Percentiles rank a stretch among this genome's conserved stretches.
These are phyloP conservation scores for Oligia fasciuncula DNA, from an alignment of 2,888 invertebrate species.

Conservation along the genomic window DNA sequence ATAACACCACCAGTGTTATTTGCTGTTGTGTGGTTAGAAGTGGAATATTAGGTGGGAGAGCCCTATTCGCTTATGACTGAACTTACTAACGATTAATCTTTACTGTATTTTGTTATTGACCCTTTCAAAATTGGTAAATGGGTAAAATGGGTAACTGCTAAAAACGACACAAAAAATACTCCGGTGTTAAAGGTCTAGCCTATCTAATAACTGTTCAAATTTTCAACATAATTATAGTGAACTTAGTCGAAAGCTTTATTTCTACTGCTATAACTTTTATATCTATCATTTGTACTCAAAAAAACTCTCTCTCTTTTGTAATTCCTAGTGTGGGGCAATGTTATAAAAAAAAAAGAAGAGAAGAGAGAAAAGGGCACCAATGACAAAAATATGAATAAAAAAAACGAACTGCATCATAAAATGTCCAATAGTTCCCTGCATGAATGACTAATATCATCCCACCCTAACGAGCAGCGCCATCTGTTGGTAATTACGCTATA, in stretches of 20 bases:
- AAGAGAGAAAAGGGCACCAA: background rate
- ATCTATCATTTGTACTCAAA: background rate
- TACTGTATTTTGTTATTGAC: background rate
- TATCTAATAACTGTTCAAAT: background rate
- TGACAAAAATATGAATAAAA: background rate
- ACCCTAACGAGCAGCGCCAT: conserved; percentile 83
- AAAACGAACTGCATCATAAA: conserved; percentile 27
- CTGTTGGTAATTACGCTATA: conserved; percentile 83
- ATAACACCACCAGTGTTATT: conserved; percentile 14
- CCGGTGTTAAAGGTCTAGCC: background rate
- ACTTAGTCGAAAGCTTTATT: background rate
- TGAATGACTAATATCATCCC: conserved; percentile 70
- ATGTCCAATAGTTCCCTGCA: conserved; percentile 60
- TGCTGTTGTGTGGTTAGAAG: background rate
- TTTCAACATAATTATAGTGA: background rate
- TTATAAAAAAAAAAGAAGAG: too few species aligned
- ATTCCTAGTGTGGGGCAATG: too few species aligned
- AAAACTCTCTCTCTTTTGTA: background rate
- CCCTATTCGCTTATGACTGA: background rate
- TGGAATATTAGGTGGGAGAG: background rate
- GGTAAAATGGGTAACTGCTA: too few species aligned
- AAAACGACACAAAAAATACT: background rate
- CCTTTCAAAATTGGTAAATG: background rate
- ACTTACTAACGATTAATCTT: background rate
- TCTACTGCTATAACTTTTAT: background rate